Conservation (phyloP, 1,140 invertebrate species). For the Palaemon carinicauda region DNA sequence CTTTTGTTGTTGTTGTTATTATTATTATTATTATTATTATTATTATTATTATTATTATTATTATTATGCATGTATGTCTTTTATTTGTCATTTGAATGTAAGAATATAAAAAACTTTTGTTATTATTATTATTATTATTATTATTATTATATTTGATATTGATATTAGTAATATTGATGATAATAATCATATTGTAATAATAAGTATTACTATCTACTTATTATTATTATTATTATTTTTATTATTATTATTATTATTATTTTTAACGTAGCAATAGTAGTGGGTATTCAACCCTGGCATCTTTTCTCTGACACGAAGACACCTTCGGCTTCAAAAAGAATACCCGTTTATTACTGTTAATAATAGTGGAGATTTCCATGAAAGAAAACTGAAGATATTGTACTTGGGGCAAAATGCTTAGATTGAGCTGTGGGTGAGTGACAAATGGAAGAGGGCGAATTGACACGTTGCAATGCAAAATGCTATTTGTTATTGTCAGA, state of each 20-base stretch:
- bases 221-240: constrained; percentile 15
- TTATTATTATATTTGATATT: constrained; percentile 21
- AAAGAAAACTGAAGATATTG: neutral
- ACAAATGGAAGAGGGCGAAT: no score
- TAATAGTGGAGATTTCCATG: neutral
- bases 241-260: neutral
- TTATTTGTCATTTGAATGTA: neutral
- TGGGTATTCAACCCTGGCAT: no score
- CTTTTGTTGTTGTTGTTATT: neutral
- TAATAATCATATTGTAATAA: neutral
- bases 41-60: neutral
- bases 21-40: neutral
- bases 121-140: constrained; percentile 19
- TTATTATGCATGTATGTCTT: neutral
- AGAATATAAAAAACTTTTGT: no score
- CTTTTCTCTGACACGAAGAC: neutral
- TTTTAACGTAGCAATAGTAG: neutral
- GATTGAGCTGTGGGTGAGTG: no score
- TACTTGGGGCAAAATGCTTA: neutral
- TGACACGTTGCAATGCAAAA: no score
- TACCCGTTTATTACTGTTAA: neutral
- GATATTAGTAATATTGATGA: neutral
- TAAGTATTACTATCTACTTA: neutral
- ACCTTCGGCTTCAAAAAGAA: neutral
- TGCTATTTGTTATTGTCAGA: no score